Percentiles rank a stretch among this genome's conserved stretches.
phyloP scores from a whole-genome alignment of 2,888 invertebrate genomes.

The Entomobrya proxima region DNA sequence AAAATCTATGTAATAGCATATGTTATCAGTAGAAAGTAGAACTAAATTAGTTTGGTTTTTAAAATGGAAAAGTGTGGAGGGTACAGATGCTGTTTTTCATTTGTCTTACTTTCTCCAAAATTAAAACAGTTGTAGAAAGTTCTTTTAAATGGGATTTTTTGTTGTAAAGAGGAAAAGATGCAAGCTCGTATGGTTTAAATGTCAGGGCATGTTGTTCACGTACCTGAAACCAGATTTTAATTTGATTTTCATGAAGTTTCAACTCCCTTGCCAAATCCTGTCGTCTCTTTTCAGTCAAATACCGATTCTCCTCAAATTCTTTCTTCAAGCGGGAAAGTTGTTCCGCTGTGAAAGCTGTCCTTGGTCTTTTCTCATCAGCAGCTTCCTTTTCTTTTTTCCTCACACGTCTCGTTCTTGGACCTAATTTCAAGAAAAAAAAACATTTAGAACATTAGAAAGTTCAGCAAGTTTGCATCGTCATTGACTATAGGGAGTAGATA shows the following conservation, averaged over 20 bases:
- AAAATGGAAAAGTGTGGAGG: too few relatives aligned
- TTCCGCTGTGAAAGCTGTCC: constrained; percentile 96
- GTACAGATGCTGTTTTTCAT: too few relatives aligned
- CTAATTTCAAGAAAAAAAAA: constrained; percentile 76
- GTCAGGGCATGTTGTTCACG: neutral
- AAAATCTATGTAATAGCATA: too few relatives aligned
- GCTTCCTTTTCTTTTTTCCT: constrained; percentile 76
- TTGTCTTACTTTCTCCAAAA: too few relatives aligned
- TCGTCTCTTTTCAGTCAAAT: constrained; percentile 93
- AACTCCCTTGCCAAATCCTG: constrained; percentile 94
- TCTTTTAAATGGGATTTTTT: too few relatives aligned
- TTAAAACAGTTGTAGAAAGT: too few relatives aligned
- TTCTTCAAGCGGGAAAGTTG: constrained; percentile 93
- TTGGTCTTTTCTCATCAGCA: constrained; percentile 91
- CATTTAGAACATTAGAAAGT: constrained; percentile 31
- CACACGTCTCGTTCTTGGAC: constrained; percentile 81
- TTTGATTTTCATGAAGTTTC: constrained; percentile 96
- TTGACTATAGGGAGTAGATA: neutral
- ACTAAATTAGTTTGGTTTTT: too few relatives aligned
- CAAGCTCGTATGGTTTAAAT: neutral
- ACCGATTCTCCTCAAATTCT: constrained; percentile 94
- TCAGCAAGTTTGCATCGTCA: neutral
- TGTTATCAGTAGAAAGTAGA: too few relatives aligned
- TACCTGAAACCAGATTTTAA: constrained; percentile 92
- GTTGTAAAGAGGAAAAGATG: neutral